phyloP scores from a whole-genome alignment of 2,113 vertebrate genomes.

The Corvus cornix region DNA sequence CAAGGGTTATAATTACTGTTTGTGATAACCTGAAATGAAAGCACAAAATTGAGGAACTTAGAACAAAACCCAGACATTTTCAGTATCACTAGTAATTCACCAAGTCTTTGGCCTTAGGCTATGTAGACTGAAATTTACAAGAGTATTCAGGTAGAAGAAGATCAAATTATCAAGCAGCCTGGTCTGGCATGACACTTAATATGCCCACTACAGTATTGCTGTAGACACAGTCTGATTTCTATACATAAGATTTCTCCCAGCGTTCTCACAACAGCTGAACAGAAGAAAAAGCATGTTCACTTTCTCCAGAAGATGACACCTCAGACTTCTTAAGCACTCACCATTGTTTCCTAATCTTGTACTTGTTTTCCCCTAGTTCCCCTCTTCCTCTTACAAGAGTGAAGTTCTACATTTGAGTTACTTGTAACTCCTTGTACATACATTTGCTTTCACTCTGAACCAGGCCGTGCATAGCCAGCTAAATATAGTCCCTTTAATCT shows the following conservation, averaged over 20 bases:
- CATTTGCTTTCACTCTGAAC: not conserved
- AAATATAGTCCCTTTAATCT: constrained; percentile 52
- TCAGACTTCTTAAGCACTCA: not conserved
- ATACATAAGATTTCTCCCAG: not conserved
- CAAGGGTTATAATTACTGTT: not conserved
- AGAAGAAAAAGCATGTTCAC: not conserved
- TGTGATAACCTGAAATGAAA: not conserved
- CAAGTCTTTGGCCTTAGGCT: not conserved
- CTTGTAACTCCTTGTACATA: not conserved
- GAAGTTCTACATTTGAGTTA: not conserved
- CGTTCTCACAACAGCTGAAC: not conserved
- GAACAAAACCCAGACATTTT: not conserved
- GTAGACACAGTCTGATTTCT: not conserved
- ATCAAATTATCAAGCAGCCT: not conserved
- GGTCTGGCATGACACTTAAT: not conserved
- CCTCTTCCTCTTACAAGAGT: not conserved
- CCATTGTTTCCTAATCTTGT: not conserved
- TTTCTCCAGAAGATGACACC: not conserved
- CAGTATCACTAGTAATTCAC: not conserved
- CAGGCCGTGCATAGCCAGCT: not conserved
- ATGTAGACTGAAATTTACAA: not conserved
- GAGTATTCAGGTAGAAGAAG: not conserved
- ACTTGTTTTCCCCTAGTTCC: not conserved
- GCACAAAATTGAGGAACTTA: not conserved
- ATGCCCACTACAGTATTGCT: not conserved